Conservation (phyloP, 2,888 invertebrate genomes). For the Xestia xanthographa region DNA sequence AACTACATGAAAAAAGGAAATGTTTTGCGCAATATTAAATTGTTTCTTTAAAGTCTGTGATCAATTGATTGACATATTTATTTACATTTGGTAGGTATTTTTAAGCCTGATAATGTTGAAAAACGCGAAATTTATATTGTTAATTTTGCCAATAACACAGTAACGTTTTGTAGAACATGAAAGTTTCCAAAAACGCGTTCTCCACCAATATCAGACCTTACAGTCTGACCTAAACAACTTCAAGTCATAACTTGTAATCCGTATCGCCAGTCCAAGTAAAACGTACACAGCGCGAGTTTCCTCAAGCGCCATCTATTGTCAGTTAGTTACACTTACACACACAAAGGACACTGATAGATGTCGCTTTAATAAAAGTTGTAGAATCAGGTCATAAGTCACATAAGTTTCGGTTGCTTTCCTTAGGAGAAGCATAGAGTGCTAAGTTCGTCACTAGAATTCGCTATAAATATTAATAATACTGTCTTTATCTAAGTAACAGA, state of each 20-base stretch:
- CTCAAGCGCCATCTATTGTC: constrained; percentile 46
- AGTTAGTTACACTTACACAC: constrained; percentile 18
- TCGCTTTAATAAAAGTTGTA: constrained; percentile 39
- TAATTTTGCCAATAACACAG: neutral
- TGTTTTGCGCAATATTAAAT: constrained; percentile 61
- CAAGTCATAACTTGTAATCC: constrained; percentile 28
- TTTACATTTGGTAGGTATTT: constrained; percentile 51
- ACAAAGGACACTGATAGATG: constrained; percentile 38
- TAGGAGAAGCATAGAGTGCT: constrained; percentile 30
- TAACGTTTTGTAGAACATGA: neutral
- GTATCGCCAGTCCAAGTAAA: constrained; percentile 18
- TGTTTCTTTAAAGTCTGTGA: constrained; percentile 49
- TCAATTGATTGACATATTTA: constrained; percentile 53
- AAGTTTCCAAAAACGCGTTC: neutral
- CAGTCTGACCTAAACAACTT: constrained; percentile 17
- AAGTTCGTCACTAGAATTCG: constrained; percentile 54
- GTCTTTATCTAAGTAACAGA: constrained; percentile 60
- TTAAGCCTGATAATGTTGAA: neutral
- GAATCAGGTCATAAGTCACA: constrained; percentile 33
- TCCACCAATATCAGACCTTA: constrained; percentile 14
- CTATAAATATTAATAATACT: constrained; percentile 70
- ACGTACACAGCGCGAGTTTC: constrained; percentile 29
- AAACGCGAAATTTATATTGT: neutral
- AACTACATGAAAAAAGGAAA: constrained; percentile 50
- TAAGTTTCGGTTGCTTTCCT: constrained; percentile 26